Percentiles rank a stretch among this genome's conserved stretches.
Evolutionary conservation across 2,113 vertebrate species (phyloP).

Genomic region (Nicator chloris): DNA sequence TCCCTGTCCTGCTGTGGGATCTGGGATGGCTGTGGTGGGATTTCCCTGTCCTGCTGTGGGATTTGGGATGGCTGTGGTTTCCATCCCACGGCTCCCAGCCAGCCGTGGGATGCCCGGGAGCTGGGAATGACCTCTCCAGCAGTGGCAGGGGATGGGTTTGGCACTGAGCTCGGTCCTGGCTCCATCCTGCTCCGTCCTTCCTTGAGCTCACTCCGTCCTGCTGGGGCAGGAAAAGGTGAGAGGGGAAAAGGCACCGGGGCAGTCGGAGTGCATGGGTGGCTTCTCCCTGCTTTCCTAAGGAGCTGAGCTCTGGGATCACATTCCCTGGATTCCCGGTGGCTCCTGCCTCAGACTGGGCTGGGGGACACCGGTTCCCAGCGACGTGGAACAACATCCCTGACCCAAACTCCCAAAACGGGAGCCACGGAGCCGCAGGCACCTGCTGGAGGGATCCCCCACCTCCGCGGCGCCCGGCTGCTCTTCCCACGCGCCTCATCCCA

Average conservation of each 20-base stretch:
- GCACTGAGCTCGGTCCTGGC: not conserved
- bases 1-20: too few species aligned
- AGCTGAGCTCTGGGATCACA: not conserved
- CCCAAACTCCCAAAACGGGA: not conserved
- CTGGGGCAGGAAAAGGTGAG: not conserved
- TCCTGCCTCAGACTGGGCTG: not conserved
- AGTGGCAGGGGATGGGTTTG: not conserved
- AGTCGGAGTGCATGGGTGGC: rapidly evolving
- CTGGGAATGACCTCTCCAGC: not conserved
- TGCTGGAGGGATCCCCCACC: not conserved
- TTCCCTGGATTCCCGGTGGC: not conserved
- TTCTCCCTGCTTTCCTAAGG: not conserved
- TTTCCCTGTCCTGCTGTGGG: not conserved
- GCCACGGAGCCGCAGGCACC: not conserved
- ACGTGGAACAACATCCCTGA: rapidly evolving
- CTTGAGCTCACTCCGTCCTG: not conserved
- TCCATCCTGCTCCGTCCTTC: not conserved
- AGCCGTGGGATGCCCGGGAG: rapidly evolving
- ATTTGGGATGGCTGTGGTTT: not conserved
- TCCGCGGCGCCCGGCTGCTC: rapidly evolving
- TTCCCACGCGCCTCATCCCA: not conserved
- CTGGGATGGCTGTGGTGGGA: not conserved
- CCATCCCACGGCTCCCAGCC: not conserved
- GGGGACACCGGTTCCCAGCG: rapidly evolving
- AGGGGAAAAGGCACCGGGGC: too few species aligned